Evolutionary conservation across 2,113 vertebrate species (phyloP).

Genomic region (Petaurus breviceps): DNA sequence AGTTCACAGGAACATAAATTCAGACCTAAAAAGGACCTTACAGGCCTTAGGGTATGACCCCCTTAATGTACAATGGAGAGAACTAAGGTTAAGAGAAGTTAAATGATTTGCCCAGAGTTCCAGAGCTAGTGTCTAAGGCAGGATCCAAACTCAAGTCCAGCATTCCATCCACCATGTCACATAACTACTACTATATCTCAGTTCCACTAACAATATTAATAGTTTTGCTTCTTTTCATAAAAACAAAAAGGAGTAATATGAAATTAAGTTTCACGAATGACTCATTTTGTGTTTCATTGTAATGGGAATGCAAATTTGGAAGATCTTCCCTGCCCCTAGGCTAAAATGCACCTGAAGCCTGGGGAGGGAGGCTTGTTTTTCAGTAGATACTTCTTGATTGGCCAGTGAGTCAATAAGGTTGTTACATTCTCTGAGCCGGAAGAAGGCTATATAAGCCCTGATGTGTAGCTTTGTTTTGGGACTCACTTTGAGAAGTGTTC

Average conservation of each 20-base stretch:
- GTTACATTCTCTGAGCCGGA: too few relatives aligned
- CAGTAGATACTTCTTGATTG: too few relatives aligned
- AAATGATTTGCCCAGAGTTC: neutral
- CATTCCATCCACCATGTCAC: neutral
- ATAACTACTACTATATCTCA: neutral
- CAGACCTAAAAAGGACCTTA: neutral
- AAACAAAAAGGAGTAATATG: neutral
- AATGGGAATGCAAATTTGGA: too few relatives aligned
- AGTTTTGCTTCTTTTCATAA: neutral
- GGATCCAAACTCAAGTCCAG: neutral
- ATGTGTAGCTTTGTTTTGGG: too few relatives aligned
- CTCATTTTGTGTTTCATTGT: neutral
- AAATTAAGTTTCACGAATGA: constrained; percentile 23
- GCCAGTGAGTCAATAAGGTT: too few relatives aligned
- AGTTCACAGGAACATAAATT: neutral
- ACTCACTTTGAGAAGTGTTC: too few relatives aligned
- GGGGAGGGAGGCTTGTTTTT: too few relatives aligned
- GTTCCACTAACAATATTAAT: neutral
- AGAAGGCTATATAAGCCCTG: too few relatives aligned
- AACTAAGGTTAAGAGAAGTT: neutral
- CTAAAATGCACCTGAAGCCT: too few relatives aligned
- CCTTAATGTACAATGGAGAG: neutral
- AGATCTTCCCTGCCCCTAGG: too few relatives aligned
- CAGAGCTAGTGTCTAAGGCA: neutral
- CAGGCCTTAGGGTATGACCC: neutral